phyloP scores from a whole-genome alignment of 2,888 invertebrate genomes.

The Mystacides longicornis region DNA sequence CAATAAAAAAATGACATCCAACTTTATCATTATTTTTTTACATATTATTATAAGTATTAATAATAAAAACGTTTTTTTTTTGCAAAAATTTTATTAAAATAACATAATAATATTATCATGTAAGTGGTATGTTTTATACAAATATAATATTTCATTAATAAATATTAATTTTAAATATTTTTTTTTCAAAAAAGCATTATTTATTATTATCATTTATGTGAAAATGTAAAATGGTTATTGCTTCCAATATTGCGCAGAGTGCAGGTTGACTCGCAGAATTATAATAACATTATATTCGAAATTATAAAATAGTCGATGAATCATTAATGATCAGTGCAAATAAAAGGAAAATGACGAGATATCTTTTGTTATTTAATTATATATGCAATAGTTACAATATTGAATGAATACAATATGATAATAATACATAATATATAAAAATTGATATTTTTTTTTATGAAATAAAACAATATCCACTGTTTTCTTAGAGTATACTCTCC shows the following conservation, averaged over 20 bases:
- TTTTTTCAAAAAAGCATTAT: neutral
- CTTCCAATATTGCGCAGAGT: neutral
- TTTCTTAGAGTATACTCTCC: too few relatives aligned
- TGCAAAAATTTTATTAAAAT: conserved; percentile 1
- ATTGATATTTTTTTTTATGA: too few relatives aligned
- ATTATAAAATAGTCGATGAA: neutral
- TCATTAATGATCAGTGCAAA: neutral
- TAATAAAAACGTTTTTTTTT: too few relatives aligned
- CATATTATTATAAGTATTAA: neutral
- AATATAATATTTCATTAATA: too few relatives aligned
- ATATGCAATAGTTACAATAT: neutral
- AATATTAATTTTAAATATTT: neutral
- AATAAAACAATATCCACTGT: too few relatives aligned
- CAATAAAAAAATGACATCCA: neutral
- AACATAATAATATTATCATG: neutral
- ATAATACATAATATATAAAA: too few relatives aligned
- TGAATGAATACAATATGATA: neutral
- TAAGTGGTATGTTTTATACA: conserved; percentile 1
- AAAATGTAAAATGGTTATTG: conserved; percentile 1
- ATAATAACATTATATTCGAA: neutral
- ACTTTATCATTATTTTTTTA: neutral
- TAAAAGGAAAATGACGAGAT: neutral
- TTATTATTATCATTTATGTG: neutral
- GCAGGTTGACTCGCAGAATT: neutral
- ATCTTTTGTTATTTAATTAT: neutral